A percentile compares a stretch with the other conserved stretches of the same genome.
Evolutionary conservation across 1,140 invertebrate genomes (phyloP).

Genomic region (Eueides isabella): DNA sequence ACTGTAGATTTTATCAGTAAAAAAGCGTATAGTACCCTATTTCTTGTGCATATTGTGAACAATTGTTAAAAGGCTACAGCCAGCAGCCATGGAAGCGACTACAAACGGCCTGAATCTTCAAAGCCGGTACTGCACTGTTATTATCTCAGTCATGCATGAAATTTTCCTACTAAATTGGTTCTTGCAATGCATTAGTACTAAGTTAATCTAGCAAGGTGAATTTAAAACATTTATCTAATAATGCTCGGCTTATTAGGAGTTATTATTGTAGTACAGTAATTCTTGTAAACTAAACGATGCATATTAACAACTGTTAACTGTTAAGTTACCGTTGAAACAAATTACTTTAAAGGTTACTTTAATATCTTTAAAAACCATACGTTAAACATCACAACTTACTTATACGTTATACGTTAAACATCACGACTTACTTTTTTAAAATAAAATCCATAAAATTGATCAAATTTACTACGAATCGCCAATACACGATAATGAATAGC

Average conservation of each 20-base stretch:
- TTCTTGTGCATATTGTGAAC: conserved; percentile 24
- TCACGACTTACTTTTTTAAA: too few species aligned
- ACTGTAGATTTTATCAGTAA: neutral
- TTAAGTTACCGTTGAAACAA: too few species aligned
- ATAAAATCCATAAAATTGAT: conserved; percentile 3
- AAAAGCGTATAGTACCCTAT: neutral
- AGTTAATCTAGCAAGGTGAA: neutral
- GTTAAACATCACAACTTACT: too few species aligned
- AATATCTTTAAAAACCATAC: too few species aligned
- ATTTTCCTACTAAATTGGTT: conserved; percentile 26
- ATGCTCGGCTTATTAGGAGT: neutral
- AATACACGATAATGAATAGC: conserved; percentile 10
- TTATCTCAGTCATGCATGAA: conserved; percentile 42
- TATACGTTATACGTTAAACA: too few species aligned
- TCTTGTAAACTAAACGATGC: too few species aligned
- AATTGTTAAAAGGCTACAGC: conserved; percentile 36
- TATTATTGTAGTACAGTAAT: too few species aligned
- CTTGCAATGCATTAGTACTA: conserved; percentile 6
- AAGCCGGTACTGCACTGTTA: conserved; percentile 39
- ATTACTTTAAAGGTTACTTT: too few species aligned
- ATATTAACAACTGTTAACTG: too few species aligned
- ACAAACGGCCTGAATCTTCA: conserved; percentile 48
- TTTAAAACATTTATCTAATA: neutral
- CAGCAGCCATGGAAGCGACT: conserved; percentile 24
- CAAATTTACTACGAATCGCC: conserved; percentile 1